Conservation (phyloP, 2,888 invertebrate genomes). For the Calameuta filiformis region DNA sequence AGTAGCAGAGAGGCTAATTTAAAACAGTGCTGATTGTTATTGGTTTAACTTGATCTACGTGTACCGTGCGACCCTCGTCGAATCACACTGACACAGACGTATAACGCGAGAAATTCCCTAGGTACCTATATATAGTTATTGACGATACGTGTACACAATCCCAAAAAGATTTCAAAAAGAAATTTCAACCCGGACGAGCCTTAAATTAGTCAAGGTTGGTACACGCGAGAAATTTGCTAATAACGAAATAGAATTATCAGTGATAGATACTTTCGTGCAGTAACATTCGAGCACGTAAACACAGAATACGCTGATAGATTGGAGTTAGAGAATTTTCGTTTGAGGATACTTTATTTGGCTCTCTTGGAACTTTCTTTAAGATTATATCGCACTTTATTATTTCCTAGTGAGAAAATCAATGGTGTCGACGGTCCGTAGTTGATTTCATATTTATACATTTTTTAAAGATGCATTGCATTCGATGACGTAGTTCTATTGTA, state of each 20-base stretch:
- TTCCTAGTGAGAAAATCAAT: neutral
- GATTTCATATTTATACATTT: neutral
- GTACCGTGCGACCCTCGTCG: neutral
- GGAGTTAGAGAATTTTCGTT: neutral
- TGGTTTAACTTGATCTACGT: slow-evolving; percentile 18
- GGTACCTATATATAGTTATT: neutral
- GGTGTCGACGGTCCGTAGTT: neutral
- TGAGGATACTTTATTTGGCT: neutral
- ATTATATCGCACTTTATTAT: neutral
- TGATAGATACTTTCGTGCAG: neutral
- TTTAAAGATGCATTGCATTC: neutral
- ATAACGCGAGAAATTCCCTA: neutral
- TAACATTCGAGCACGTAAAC: neutral
- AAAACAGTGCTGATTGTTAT: slow-evolving; percentile 34
- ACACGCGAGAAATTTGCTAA: neutral
- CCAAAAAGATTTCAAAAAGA: neutral
- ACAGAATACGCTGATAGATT: neutral
- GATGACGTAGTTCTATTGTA: neutral
- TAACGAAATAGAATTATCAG: neutral
- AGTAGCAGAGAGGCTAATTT: slow-evolving; percentile 24
- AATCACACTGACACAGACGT: neutral
- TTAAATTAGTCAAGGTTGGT: neutral
- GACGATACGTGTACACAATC: neutral
- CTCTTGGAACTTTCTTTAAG: neutral
- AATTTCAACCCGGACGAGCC: neutral